These are phyloP conservation scores for Xiphydria camelus DNA, from an alignment of 2,888 invertebrate species.

Conservation along the genomic window DNA sequence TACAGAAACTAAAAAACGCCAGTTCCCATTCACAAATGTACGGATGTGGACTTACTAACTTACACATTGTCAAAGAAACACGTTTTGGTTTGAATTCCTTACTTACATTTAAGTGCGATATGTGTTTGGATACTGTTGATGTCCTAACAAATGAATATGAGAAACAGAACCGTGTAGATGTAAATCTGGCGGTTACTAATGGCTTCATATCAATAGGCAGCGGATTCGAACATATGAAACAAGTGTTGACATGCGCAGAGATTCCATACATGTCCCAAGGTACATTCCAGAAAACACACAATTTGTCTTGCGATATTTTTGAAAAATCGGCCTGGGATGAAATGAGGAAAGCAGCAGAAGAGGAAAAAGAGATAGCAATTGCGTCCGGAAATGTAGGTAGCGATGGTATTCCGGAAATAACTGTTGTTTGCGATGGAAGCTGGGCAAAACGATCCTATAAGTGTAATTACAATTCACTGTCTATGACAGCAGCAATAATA, in stretches of 20 bases:
- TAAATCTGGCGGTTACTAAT: background rate
- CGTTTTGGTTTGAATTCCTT: background rate
- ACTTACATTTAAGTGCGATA: background rate
- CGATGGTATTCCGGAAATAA: conserved; percentile 18
- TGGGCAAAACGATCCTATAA: conserved; percentile 25
- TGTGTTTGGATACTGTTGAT: background rate
- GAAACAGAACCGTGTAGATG: background rate
- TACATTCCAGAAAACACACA: background rate
- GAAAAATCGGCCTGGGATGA: background rate
- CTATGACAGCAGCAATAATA: conserved; percentile 20
- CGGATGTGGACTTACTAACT: too few relatives aligned
- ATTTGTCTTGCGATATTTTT: background rate
- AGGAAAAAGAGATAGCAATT: conserved; percentile 14
- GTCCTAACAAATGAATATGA: background rate
- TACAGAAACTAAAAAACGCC: too few relatives aligned
- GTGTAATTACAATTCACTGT: conserved; percentile 22
- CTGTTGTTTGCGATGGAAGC: conserved; percentile 25
- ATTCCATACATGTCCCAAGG: conserved; percentile 1
- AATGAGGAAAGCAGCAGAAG: conserved; percentile 2
- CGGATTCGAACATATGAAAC: background rate
- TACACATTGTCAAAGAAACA: too few relatives aligned
- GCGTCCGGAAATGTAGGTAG: conserved; percentile 17
- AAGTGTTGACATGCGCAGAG: background rate
- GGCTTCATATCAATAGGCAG: background rate
- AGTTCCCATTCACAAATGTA: too few relatives aligned